A percentile compares a stretch with the other conserved stretches of the same genome.
Conservation (phyloP, 1,140 invertebrate genomes). For the Pentalonia nigronervosa region DNA sequence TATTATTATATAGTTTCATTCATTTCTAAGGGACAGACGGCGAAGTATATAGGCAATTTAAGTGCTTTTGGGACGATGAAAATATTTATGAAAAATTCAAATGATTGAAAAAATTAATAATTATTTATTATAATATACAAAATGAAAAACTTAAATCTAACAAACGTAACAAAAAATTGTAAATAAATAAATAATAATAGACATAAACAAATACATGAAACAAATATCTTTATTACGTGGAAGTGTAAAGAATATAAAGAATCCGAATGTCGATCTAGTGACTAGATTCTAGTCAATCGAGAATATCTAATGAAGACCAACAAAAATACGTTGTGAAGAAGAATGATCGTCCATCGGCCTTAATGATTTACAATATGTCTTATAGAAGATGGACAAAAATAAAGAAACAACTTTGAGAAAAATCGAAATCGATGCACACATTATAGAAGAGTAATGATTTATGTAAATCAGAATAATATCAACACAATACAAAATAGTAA, state of each 20-base stretch:
- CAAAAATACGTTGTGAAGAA: neutral
- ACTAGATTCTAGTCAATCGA: neutral
- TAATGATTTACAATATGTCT: neutral
- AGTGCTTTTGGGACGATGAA: neutral
- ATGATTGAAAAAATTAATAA: neutral
- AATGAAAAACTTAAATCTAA: neutral
- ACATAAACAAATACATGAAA: neutral
- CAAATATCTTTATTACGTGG: neutral
- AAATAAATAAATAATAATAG: neutral
- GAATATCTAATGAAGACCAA: neutral
- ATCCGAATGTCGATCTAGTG: neutral
- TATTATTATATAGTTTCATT: neutral
- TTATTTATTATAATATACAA: neutral
- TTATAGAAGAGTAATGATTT: neutral
- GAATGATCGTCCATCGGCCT: neutral
- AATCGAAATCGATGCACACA: neutral
- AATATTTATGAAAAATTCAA: neutral
- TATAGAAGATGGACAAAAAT: neutral
- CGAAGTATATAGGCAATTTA: conserved; percentile 38
- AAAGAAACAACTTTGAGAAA: neutral
- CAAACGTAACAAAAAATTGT: neutral
- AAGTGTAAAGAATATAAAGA: neutral
- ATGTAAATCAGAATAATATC: neutral
- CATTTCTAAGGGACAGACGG: conserved; percentile 4
- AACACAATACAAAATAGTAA: neutral